Percentiles rank a stretch among this genome's conserved stretches.
Evolutionary conservation across 2,888 invertebrate genomes (phyloP).

Genomic region (Anorthoa munda): DNA sequence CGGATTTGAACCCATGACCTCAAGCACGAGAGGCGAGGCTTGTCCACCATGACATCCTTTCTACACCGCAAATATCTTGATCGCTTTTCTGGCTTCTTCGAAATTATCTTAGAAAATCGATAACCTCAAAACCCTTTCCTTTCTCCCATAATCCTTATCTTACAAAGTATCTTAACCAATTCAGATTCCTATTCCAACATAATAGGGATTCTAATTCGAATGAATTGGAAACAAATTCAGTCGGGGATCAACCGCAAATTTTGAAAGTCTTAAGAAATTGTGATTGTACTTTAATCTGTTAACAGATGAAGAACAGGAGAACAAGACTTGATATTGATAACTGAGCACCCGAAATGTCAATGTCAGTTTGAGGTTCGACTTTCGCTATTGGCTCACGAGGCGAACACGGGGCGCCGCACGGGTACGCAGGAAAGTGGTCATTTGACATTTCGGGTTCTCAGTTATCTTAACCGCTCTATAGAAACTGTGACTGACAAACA

Average conservation of each 20-base stretch:
- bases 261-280: conserved; percentile 51
- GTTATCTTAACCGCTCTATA: too few species aligned
- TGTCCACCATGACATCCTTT: too few species aligned
- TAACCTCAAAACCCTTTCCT: not conserved
- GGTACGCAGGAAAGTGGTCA: too few species aligned
- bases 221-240: conserved; percentile 53
- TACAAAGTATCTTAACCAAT: conserved; percentile 25
- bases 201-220: conserved; percentile 42
- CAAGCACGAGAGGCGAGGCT: too few species aligned
- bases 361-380: too few species aligned
- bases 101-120: conserved; percentile 23
- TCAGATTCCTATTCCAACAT: conserved; percentile 28
- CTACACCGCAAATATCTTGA: not conserved
- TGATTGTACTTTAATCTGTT: conserved; percentile 46
- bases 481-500: too few species aligned
- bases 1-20: too few species aligned
- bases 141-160: conserved; percentile 19
- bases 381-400: not conserved
- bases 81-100: not conserved
- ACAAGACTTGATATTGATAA: too few species aligned
- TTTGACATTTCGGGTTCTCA: too few species aligned
- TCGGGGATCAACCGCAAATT: conserved; percentile 30
- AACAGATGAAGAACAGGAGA: too few species aligned
- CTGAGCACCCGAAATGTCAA: too few species aligned
- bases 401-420: too few species aligned